A percentile compares a stretch with the other conserved stretches of the same genome.
Evolutionary conservation across 2,113 vertebrate species (phyloP).

Genomic region (Eretmochelys imbricata): DNA sequence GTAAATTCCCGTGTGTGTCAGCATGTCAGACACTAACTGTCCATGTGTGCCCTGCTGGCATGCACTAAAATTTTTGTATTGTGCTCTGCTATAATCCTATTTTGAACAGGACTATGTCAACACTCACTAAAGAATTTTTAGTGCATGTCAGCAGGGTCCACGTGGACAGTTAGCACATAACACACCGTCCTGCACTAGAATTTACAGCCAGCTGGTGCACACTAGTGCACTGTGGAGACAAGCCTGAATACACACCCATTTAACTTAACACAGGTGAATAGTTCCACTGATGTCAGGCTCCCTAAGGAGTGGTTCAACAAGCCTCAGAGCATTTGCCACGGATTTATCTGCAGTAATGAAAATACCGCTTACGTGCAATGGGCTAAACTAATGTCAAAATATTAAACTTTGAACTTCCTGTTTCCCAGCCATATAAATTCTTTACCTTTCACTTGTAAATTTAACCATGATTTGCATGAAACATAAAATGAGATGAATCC

Average conservation of each 20-base stretch:
- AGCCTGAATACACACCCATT: background rate
- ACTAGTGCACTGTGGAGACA: background rate
- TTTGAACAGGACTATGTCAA: no score
- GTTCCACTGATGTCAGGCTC: background rate
- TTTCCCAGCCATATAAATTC: background rate
- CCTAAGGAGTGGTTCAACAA: background rate
- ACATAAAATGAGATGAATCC: background rate
- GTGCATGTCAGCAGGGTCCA: no score
- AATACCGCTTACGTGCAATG: background rate
- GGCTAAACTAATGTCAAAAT: background rate
- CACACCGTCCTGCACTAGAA: background rate
- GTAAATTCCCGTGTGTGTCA: background rate
- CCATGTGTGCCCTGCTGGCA: background rate
- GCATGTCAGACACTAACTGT: background rate
- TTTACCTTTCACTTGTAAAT: background rate
- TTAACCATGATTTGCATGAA: background rate
- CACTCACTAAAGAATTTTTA: no score
- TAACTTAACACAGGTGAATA: background rate
- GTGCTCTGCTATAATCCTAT: no score
- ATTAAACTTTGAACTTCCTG: background rate
- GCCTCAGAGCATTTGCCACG: background rate
- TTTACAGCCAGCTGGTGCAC: background rate
- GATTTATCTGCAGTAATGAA: background rate
- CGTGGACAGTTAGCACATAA: no score
- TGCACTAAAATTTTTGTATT: background rate